Conservation (phyloP, 2,888 invertebrate species). For the Clunio marinus region DNA sequence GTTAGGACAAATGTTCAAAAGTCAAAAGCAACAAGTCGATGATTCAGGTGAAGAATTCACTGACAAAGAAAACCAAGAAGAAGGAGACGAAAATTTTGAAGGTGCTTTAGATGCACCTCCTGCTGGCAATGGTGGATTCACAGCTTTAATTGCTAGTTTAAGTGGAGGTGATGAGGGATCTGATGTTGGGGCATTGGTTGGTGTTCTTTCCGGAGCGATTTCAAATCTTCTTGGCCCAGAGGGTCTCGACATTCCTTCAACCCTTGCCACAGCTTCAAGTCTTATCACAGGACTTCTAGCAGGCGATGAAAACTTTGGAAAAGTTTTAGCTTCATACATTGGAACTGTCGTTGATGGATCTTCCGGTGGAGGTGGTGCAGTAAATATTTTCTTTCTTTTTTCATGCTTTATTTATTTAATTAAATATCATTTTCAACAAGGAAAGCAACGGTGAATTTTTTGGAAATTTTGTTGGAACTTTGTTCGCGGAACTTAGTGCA, state of each 20-base stretch:
- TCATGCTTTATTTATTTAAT: no score
- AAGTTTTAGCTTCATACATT: constrained; percentile 49
- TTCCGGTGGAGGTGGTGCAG: constrained; percentile 50
- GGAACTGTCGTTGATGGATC: constrained; percentile 48
- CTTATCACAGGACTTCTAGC: constrained; percentile 48
- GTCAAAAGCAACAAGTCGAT: no score
- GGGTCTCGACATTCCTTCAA: constrained; percentile 48
- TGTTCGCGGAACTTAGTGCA: constrained; percentile 50
- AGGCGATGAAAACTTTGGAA: constrained; percentile 50
- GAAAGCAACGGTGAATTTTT: constrained; percentile 50
- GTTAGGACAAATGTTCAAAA: no score
- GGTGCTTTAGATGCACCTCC: neutral
- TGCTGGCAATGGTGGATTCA: constrained; percentile 44
- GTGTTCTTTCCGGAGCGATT: constrained; percentile 49
- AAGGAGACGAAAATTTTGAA: constrained; percentile 42
- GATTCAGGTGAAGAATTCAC: constrained; percentile 38
- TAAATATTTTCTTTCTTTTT: constrained; percentile 44
- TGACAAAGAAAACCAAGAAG: constrained; percentile 38
- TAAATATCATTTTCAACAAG: constrained; percentile 43
- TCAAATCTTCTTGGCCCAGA: constrained; percentile 51
- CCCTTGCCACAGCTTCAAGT: constrained; percentile 45
- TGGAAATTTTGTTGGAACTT: constrained; percentile 49
- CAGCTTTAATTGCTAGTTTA: constrained; percentile 49
- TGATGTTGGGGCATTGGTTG: constrained; percentile 50
- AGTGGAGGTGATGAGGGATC: constrained; percentile 52